Conservation (phyloP, 2,888 invertebrate species). For the Dugesia japonica region DNA sequence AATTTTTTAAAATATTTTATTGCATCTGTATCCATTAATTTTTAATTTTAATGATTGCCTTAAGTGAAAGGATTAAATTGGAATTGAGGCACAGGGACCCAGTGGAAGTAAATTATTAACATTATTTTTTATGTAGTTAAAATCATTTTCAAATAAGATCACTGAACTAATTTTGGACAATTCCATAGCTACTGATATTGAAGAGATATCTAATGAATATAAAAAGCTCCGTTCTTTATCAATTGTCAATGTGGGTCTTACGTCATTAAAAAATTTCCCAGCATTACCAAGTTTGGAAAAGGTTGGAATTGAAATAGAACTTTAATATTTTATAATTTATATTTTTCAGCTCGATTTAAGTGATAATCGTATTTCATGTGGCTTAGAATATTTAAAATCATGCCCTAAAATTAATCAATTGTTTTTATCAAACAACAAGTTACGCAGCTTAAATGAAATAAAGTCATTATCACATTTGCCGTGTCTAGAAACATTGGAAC, state of each 20-base stretch:
- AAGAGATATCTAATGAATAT: conserved; percentile 81
- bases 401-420: conserved; percentile 76
- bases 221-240: conserved; percentile 72
- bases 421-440: conserved; percentile 86
- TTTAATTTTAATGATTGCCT: neutral
- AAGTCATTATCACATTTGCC: conserved; percentile 65
- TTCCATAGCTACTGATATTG: conserved; percentile 76
- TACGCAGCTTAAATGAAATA: conserved; percentile 75
- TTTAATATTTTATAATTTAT: conserved; percentile 36
- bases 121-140: neutral
- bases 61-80: neutral
- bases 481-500: conserved; percentile 68
- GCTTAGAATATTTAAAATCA: conserved; percentile 64
- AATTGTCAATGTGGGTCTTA: conserved; percentile 84
- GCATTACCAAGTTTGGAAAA: conserved; percentile 74
- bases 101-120: neutral
- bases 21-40: neutral
- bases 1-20: neutral
- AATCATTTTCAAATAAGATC: conserved; percentile 54
- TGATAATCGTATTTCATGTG: conserved; percentile 74
- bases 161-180: conserved; percentile 86
- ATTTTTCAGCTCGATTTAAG: conserved; percentile 67
- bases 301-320: conserved; percentile 49
- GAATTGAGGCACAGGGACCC: neutral
- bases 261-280: conserved; percentile 84